A percentile compares a stretch with the other conserved stretches of the same genome.
Evolutionary conservation across 2,113 vertebrate genomes (phyloP).

Genomic region (Zosterops borbonicus): DNA sequence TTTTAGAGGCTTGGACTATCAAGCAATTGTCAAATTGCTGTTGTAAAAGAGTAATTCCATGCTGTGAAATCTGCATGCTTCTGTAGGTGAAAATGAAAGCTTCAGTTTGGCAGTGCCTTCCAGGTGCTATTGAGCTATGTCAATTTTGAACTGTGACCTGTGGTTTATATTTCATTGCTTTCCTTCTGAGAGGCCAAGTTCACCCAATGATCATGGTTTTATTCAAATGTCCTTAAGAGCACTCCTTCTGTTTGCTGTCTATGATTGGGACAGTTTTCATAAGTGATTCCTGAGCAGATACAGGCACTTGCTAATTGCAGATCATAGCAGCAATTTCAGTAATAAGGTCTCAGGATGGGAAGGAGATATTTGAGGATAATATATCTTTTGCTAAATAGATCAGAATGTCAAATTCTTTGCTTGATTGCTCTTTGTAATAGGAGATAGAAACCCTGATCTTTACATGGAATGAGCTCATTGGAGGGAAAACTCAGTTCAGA

Average conservation of each 20-base stretch:
- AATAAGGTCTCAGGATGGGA: slow-evolving; percentile 1
- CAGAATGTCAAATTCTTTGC: neutral
- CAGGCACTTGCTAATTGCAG: slow-evolving; percentile 29
- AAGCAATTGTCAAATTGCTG: neutral
- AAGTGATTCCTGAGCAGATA: neutral
- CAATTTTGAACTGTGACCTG: neutral
- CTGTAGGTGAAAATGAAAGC: neutral
- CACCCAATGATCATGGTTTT: neutral
- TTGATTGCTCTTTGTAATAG: neutral
- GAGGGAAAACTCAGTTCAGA: neutral
- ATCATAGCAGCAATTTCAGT: slow-evolving; percentile 26
- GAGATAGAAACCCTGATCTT: neutral
- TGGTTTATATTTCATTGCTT: neutral
- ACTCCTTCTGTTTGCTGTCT: neutral
- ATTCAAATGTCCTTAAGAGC: neutral
- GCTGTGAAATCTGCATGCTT: neutral
- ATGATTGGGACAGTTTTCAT: slow-evolving; percentile 27
- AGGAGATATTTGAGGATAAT: slow-evolving; percentile 6
- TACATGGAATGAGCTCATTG: neutral
- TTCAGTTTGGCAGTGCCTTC: neutral
- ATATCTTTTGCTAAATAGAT: neutral
- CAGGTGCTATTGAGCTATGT: neutral
- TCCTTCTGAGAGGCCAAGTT: neutral
- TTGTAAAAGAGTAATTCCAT: neutral
- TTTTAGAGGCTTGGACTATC: neutral